Percentiles rank a stretch among this genome's conserved stretches.
These are phyloP conservation scores for Sylvia borin DNA, from an alignment of 2,797 vertebrate species.

Conservation along the genomic window DNA sequence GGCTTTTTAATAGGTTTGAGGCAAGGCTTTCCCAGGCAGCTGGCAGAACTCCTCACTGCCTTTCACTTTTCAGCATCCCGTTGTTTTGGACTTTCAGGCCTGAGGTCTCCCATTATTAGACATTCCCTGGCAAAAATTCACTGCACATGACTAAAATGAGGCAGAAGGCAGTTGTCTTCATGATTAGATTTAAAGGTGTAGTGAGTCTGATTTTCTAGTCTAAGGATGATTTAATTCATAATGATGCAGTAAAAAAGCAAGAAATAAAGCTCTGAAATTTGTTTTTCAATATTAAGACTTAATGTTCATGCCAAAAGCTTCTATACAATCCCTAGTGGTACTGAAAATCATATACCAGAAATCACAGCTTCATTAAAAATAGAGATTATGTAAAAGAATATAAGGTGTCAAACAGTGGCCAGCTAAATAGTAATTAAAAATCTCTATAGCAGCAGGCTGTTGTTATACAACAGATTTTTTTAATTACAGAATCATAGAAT, in stretches of 20 bases:
- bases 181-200: not conserved
- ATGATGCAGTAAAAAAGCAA: not conserved
- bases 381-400: not conserved
- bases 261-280: not conserved
- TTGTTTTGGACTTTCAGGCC: not conserved
- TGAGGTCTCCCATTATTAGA: not conserved
- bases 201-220: not conserved
- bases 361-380: not conserved
- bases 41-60: not conserved
- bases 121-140: not conserved
- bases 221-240: not conserved
- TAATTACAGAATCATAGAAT: too few species aligned
- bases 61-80: not conserved
- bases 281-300: not conserved
- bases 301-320: not conserved
- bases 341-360: not conserved
- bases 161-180: not conserved
- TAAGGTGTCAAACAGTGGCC: not conserved
- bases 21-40: not conserved
- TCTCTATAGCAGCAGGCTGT: not conserved
- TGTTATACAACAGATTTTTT: not conserved
- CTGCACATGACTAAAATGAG: not conserved
- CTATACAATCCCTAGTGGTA: not conserved
- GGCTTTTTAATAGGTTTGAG: not conserved
- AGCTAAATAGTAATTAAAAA: not conserved